These are phyloP conservation scores for Trichogramma pretiosum DNA, from an alignment of 1,140 invertebrate species.

Conservation along the genomic window DNA sequence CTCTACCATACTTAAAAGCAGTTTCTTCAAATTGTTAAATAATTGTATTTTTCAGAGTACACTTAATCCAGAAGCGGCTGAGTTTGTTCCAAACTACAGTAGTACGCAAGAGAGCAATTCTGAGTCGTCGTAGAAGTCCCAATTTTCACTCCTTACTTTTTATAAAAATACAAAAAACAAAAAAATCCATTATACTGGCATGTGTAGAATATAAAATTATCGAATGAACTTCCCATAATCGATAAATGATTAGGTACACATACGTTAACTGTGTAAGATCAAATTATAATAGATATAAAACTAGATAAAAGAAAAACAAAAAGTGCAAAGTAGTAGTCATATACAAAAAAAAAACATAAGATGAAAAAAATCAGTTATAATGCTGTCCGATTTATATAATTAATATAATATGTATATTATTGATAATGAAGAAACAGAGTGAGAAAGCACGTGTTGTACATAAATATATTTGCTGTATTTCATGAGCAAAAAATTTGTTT, in stretches of 20 bases:
- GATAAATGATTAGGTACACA: constrained; percentile 29
- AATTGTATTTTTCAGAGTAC: constrained; percentile 50
- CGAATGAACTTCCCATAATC: constrained; percentile 28
- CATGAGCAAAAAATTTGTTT: too few species aligned
- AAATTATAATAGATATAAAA: constrained; percentile 34
- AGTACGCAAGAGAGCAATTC: constrained; percentile 31
- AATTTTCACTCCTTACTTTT: constrained; percentile 8
- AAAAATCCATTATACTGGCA: not conserved
- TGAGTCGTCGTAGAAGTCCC: constrained; percentile 39
- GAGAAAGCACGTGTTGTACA: too few species aligned
- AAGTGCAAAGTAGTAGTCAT: constrained; percentile 10
- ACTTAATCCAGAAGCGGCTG: constrained; percentile 68
- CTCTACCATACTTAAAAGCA: too few species aligned
- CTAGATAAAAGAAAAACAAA: constrained; percentile 26
- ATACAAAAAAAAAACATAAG: constrained; percentile 11
- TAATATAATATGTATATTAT: too few species aligned
- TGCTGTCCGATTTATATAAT: constrained; percentile 14
- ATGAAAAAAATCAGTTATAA: constrained; percentile 15
- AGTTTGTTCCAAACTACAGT: constrained; percentile 58
- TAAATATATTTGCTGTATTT: too few species aligned
- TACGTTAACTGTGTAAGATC: constrained; percentile 25
- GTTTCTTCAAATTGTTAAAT: constrained; percentile 18
- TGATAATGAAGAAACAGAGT: too few species aligned
- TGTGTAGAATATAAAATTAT: constrained; percentile 22
- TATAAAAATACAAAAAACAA: not conserved